Evolutionary conservation across 2,888 invertebrate genomes (phyloP).

Genomic region (Melanargia galathea): DNA sequence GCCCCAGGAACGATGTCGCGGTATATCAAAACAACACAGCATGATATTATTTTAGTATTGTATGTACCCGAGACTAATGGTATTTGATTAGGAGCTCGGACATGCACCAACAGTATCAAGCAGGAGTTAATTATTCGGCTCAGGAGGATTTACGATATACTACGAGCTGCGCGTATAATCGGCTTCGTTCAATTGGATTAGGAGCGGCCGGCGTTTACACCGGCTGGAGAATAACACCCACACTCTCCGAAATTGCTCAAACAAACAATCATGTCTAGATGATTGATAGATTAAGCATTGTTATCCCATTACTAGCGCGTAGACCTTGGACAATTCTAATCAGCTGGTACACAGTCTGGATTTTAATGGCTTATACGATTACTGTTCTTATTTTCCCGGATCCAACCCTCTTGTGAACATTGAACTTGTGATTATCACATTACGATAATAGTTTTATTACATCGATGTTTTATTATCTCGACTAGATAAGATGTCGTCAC

Average conservation of each 20-base stretch:
- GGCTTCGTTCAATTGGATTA: slow-evolving; percentile 24
- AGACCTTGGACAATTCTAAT: background rate
- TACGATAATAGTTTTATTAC: too few species aligned
- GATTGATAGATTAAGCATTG: slow-evolving; percentile 13
- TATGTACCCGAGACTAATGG: background rate
- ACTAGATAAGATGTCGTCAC: too few species aligned
- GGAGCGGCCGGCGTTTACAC: slow-evolving; percentile 10
- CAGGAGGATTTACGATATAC: slow-evolving; percentile 1
- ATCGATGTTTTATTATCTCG: too few species aligned
- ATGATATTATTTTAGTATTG: background rate
- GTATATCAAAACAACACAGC: background rate
- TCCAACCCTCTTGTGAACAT: too few species aligned
- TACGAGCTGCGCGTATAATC: slow-evolving; percentile 21
- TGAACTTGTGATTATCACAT: too few species aligned
- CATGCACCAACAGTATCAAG: background rate
- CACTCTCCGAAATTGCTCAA: slow-evolving; percentile 49
- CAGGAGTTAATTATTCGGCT: background rate
- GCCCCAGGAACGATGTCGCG: too few species aligned
- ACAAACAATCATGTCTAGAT: slow-evolving; percentile 45
- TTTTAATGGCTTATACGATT: too few species aligned
- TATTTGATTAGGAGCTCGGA: background rate
- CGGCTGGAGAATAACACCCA: slow-evolving; percentile 45
- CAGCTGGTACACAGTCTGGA: background rate
- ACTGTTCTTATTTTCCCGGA: background rate
- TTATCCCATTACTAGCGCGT: background rate